Evolutionary conservation across 2,888 invertebrate genomes (phyloP), one percentile per base, ranked within the genome.

Genomic region (Zele albiditarsus): DNA sequence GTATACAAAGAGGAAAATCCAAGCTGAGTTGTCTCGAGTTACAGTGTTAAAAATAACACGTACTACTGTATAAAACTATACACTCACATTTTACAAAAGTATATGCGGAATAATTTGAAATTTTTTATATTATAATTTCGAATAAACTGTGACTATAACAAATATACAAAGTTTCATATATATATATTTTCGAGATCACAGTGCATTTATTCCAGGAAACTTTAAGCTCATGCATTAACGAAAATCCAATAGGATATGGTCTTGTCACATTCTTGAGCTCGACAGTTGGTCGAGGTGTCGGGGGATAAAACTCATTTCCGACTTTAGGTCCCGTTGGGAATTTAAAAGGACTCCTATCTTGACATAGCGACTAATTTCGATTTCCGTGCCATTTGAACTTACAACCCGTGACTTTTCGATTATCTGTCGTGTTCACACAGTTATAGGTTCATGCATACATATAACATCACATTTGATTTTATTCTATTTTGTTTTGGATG

Each of bases 391-490:
- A 74, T 74, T 68, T 62, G 73, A 49, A 69, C 69, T 74, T 49
- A 69, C 68, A 68, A 49, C 68, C 73, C 73, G 60, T 74, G 73
- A 74, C 73, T 74, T 74, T 74, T 74, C 73, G 60, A 74, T 74
- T 74, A 74, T 69, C 73, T 49, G 49, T 28, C 42, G 49, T 46
- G 63, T 57, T 65, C 53, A 72, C 53, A 31, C 62, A 28, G 16
- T 16, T 57, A 25, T 12, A 28, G 16, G 3, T 28, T 14, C 58
- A 60, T 60, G 27, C 46, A 46, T 46, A 46, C 0, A 16, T 46
- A 46, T n/a, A 46, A 46, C 16, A n/a, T 46, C 4, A 16, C n/a
- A 46, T 46, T 46, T 46, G 46, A 46, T 46, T n/a, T n/a, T 46
- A n/a, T 46, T 46, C n/a, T 46, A 46, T 46, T n/a, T 16, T 16